Evolutionary conservation across 2,797 vertebrate species (phyloP).

Genomic region (Pangasius djambal): DNA sequence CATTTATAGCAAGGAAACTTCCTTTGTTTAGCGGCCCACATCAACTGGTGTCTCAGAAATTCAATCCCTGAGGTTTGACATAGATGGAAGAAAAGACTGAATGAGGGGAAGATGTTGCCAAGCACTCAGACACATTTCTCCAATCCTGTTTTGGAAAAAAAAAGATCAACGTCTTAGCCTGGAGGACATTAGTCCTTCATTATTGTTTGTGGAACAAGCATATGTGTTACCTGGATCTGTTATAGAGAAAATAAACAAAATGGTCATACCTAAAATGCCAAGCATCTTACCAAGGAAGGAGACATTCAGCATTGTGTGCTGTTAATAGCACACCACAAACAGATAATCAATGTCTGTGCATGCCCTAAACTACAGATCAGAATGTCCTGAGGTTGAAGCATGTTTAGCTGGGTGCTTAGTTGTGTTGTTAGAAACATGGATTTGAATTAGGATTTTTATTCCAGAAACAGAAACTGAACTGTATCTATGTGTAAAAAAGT

Average conservation of each 20-base stretch:
- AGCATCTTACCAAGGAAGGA: slow-evolving; percentile 10
- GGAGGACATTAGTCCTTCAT: slow-evolving; percentile 14
- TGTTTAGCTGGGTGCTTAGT: slow-evolving; percentile 26
- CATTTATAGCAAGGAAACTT: not conserved
- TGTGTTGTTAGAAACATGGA: slow-evolving; percentile 8
- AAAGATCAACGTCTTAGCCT: slow-evolving; percentile 35
- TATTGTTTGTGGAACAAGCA: slow-evolving; percentile 26
- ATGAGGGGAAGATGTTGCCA: not conserved
- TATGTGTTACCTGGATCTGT: slow-evolving; percentile 40
- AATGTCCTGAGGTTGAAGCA: not conserved
- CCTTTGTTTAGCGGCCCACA: not conserved
- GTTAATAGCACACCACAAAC: slow-evolving; percentile 15
- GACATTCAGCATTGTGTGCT: slow-evolving; percentile 14
- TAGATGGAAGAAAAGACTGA: not conserved
- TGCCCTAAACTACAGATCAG: slow-evolving; percentile 28
- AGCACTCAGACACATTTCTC: slow-evolving; percentile 6
- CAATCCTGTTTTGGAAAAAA: slow-evolving; percentile 13
- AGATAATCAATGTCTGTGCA: slow-evolving; percentile 25
- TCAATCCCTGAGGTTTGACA: not conserved
- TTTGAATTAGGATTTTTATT: slow-evolving; percentile 9
- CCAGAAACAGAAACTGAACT: not conserved
- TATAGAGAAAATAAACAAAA: slow-evolving; percentile 38
- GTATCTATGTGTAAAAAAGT: not conserved
- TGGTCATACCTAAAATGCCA: slow-evolving; percentile 28
- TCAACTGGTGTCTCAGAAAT: not conserved